Evolutionary conservation across 1,140 invertebrate species (phyloP).

Genomic region (Drosophila sproati): DNA sequence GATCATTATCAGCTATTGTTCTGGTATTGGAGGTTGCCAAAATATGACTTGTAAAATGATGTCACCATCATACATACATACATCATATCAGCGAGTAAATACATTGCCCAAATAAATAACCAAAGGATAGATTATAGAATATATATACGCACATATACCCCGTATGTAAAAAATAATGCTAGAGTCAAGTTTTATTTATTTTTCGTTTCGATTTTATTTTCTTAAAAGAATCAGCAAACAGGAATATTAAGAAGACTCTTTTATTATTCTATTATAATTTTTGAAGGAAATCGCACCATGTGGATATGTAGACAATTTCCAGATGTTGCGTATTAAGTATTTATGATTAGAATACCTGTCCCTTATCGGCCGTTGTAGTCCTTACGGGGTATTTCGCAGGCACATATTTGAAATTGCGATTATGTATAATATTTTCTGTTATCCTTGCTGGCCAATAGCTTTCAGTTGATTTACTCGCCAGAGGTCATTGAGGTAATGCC

Average conservation of each 20-base stretch:
- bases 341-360: too few relatives aligned
- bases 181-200: too few relatives aligned
- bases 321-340: too few relatives aligned
- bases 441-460: conserved; percentile 10
- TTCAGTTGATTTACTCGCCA: conserved; percentile 35
- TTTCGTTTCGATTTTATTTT: too few relatives aligned
- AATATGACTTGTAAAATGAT: background rate
- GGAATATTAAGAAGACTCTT: too few relatives aligned
- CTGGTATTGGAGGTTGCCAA: background rate
- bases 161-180: background rate
- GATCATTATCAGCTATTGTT: background rate
- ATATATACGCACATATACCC: background rate
- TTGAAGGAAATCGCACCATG: too few relatives aligned
- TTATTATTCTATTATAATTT: too few relatives aligned
- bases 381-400: background rate
- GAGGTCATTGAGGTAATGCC: conserved; percentile 56
- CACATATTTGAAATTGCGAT: background rate
- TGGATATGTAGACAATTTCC: too few relatives aligned
- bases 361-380: too few relatives aligned
- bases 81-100: background rate
- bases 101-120: background rate
- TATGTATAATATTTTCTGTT: background rate
- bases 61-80: background rate
- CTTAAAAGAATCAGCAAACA: too few relatives aligned
- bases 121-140: background rate